phyloP scores from a whole-genome alignment of 1,140 invertebrate species.

The Trichomalopsis sarcophagae region DNA sequence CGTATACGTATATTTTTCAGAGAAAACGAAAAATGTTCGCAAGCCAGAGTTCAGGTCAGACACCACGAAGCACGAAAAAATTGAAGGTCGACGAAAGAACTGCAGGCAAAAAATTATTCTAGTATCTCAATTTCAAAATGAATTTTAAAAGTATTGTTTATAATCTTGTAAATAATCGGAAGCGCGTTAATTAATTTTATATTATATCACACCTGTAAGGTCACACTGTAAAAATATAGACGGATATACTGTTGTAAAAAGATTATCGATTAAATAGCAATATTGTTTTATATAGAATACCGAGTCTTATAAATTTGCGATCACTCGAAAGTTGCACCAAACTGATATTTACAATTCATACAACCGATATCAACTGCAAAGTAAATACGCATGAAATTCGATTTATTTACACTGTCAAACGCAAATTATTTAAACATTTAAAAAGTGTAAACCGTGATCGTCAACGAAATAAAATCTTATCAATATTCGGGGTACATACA shows the following conservation, averaged over 20 bases:
- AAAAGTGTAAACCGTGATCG: background rate
- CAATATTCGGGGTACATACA: background rate
- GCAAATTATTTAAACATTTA: background rate
- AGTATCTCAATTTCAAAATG: slow-evolving; percentile 6
- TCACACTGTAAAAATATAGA: background rate
- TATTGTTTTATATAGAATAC: too few species aligned
- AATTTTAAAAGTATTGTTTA: slow-evolving; percentile 32
- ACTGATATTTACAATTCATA: too few species aligned
- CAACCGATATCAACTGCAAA: too few species aligned
- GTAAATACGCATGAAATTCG: too few species aligned
- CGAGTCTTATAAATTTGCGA: too few species aligned
- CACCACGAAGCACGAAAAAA: slow-evolving; percentile 62
- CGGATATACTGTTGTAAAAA: background rate
- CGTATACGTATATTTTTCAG: slow-evolving; percentile 53
- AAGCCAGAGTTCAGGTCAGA: slow-evolving; percentile 55
- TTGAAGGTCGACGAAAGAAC: slow-evolving; percentile 51
- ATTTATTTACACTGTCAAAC: background rate
- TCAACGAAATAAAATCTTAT: background rate
- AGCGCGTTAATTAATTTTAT: background rate
- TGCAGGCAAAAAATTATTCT: slow-evolving; percentile 57
- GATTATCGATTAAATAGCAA: too few species aligned
- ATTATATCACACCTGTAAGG: background rate
- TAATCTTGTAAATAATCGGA: slow-evolving; percentile 33
- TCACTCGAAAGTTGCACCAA: too few species aligned
- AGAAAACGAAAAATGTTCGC: slow-evolving; percentile 63